Conservation (phyloP, 2,113 vertebrate genomes). For the Rhinichthys klamathensis region DNA sequence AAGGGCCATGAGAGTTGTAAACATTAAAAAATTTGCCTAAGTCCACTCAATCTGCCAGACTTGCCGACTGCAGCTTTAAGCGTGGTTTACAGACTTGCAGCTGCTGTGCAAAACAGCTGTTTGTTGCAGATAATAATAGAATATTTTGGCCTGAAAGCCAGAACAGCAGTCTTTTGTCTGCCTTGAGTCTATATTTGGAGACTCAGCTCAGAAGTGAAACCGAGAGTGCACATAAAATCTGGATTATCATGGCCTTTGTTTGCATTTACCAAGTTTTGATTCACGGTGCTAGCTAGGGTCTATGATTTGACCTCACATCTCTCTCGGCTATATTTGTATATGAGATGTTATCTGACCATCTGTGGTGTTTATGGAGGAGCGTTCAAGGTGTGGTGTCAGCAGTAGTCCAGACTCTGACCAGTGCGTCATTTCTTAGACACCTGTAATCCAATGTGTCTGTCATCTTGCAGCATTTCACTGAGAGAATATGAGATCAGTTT, state of each 20-base stretch:
- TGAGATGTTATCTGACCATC: conserved; percentile 38
- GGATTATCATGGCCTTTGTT: not conserved
- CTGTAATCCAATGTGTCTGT: not conserved
- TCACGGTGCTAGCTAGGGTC: not conserved
- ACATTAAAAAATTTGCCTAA: too few species aligned
- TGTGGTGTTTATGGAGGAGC: conserved; percentile 5
- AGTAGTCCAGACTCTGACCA: not conserved
- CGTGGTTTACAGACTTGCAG: not conserved
- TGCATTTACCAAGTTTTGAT: not conserved
- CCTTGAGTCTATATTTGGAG: not conserved
- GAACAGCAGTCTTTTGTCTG: not conserved
- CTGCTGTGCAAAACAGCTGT: not conserved
- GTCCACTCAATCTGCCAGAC: too few species aligned
- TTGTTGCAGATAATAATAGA: not conserved
- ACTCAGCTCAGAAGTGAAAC: not conserved
- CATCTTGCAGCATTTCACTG: not conserved
- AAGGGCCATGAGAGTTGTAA: too few species aligned
- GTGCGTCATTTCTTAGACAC: conserved; percentile 3
- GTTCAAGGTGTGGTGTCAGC: not conserved
- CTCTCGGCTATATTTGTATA: conserved; percentile 26
- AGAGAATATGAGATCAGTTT: not conserved
- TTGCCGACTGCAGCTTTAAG: too few species aligned
- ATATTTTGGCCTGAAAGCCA: not conserved
- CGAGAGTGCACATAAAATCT: not conserved
- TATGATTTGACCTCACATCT: not conserved